Evolutionary conservation across 2,797 vertebrate genomes (phyloP).

Genomic region (Fringilla coelebs): DNA sequence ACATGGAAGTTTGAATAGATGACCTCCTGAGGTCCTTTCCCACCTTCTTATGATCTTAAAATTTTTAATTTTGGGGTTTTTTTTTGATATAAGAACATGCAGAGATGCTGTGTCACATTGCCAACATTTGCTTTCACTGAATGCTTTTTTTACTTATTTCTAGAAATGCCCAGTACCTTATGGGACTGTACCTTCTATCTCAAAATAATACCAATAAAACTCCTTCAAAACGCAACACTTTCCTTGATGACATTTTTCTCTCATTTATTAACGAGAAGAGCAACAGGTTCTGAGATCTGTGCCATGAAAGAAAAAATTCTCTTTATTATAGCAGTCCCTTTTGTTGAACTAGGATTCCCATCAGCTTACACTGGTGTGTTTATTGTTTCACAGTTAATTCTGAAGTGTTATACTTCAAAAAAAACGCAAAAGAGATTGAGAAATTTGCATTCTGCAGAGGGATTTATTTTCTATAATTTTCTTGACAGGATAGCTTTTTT

Average conservation of each 20-base stretch:
- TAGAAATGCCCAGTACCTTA: background rate
- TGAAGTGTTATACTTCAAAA: background rate
- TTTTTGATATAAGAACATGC: background rate
- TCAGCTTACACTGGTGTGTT: background rate
- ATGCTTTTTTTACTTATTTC: background rate
- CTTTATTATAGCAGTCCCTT: background rate
- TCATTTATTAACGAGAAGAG: background rate
- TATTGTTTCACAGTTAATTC: constrained; percentile 28
- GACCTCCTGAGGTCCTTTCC: background rate
- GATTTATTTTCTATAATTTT: background rate
- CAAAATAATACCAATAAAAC: background rate
- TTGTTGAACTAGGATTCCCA: background rate
- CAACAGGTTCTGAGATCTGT: background rate
- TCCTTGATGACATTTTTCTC: background rate
- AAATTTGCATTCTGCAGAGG: background rate
- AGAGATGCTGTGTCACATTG: background rate
- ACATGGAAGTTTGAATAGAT: background rate
- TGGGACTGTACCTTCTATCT: background rate
- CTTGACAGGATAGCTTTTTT: background rate
- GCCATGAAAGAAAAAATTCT: background rate
- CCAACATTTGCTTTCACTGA: background rate
- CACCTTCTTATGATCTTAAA: background rate
- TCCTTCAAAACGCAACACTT: background rate
- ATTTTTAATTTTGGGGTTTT: background rate
- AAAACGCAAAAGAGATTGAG: background rate